A percentile compares a stretch with the other conserved stretches of the same genome.
Evolutionary conservation across 2,113 vertebrate species (phyloP).

Genomic region (Varanus komodoensis): DNA sequence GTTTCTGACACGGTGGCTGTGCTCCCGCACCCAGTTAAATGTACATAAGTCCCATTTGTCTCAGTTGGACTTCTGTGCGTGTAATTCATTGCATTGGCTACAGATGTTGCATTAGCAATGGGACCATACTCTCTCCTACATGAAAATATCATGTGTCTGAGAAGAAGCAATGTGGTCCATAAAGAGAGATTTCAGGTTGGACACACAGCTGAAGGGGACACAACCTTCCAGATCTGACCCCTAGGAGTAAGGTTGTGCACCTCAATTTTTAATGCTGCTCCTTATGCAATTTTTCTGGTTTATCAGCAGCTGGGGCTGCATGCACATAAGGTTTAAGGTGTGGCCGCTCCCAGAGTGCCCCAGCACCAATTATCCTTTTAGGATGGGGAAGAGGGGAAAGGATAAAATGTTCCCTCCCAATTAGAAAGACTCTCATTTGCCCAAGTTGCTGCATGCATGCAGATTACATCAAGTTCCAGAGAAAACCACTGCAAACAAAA

Average conservation of each 20-base stretch:
- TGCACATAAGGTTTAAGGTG: not conserved
- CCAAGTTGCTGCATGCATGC: not conserved
- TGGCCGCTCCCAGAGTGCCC: not conserved
- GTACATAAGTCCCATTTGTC: slow-evolving; percentile 18
- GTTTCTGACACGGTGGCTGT: slow-evolving; percentile 23
- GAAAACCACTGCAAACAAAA: too few species aligned
- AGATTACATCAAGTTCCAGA: not conserved
- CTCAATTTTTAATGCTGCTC: not conserved
- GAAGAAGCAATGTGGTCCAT: too few species aligned
- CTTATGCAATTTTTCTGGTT: not conserved
- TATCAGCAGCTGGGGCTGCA: not conserved
- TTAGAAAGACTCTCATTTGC: not conserved
- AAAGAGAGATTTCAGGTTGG: not conserved
- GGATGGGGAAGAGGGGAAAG: not conserved
- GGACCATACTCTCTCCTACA: not conserved
- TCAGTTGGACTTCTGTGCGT: slow-evolving; percentile 1
- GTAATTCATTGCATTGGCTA: slow-evolving; percentile 9
- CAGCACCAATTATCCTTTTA: not conserved
- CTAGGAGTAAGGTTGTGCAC: too few species aligned
- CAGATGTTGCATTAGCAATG: not conserved
- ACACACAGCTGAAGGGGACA: too few species aligned
- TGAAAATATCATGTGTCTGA: not conserved
- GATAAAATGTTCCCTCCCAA: not conserved
- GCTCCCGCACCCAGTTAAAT: slow-evolving; percentile 21
- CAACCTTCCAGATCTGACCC: too few species aligned